Conservation (phyloP, 2,113 vertebrate genomes). For the Spea multiplicata region DNA sequence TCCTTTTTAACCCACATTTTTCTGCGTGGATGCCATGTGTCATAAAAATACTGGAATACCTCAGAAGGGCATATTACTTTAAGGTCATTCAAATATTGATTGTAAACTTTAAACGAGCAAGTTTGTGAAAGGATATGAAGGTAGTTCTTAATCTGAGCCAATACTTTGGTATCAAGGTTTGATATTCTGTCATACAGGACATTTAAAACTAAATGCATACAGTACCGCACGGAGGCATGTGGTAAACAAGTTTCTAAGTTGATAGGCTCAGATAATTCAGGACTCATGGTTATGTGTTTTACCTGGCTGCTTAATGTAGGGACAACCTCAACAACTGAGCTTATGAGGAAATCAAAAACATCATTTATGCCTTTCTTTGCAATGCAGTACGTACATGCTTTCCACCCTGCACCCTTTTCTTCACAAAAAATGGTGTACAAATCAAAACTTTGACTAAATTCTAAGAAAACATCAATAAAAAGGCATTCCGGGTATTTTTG, state of each 20-base stretch:
- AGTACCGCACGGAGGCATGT: slow-evolving; percentile 54
- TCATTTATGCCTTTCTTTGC: slow-evolving; percentile 52
- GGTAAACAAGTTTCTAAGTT: slow-evolving; percentile 54
- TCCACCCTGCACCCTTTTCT: slow-evolving; percentile 51
- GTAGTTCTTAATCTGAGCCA: slow-evolving; percentile 55
- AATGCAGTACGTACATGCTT: slow-evolving; percentile 58
- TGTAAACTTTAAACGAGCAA: slow-evolving; percentile 49
- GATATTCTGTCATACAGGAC: slow-evolving; percentile 57
- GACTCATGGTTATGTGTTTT: slow-evolving; percentile 55
- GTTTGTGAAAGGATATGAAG: slow-evolving; percentile 57
- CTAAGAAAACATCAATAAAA: slow-evolving; percentile 55
- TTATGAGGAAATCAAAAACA: slow-evolving; percentile 55
- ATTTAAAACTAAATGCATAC: slow-evolving; percentile 58
- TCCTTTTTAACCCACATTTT: slow-evolving; percentile 58
- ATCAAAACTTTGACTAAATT: slow-evolving; percentile 56
- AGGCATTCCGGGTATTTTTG: slow-evolving; percentile 55
- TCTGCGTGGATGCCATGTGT: slow-evolving; percentile 57
- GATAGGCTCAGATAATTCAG: slow-evolving; percentile 51
- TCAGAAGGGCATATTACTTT: slow-evolving; percentile 53
- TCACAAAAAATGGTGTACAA: slow-evolving; percentile 56
- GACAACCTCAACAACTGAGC: slow-evolving; percentile 57
- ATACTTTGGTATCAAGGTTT: slow-evolving; percentile 51
- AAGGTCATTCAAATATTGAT: slow-evolving; percentile 53
- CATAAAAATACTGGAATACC: slow-evolving; percentile 57
- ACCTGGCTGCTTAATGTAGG: slow-evolving; percentile 54